phyloP scores from a whole-genome alignment of 2,797 vertebrate species.

The Vipera latastei region DNA sequence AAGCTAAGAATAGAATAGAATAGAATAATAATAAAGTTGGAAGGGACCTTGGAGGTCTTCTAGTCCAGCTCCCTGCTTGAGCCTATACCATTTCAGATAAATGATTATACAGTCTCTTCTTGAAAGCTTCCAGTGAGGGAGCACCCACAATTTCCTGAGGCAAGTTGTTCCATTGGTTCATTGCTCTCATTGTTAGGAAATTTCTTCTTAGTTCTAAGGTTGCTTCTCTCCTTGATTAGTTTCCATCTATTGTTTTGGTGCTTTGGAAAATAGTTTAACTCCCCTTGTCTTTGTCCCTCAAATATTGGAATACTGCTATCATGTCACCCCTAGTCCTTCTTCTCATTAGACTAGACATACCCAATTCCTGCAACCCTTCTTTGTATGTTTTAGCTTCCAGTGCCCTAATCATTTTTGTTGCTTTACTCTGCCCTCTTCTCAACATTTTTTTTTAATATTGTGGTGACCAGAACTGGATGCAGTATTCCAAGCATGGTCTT shows the following conservation, averaged over 20 bases:
- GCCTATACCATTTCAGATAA: no score
- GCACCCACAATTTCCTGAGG: not conserved
- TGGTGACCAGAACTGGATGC: not conserved
- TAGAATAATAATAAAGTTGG: not conserved
- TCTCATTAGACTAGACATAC: not conserved
- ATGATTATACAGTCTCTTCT: not conserved
- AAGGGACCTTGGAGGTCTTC: not conserved
- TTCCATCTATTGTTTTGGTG: no score
- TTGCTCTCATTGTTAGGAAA: no score
- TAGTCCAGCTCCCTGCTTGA: not conserved
- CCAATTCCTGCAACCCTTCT: not conserved
- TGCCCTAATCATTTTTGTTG: not conserved
- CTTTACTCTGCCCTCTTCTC: not conserved
- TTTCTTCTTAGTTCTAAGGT: no score
- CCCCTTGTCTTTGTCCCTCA: not conserved
- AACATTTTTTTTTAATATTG: not conserved
- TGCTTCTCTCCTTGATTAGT: no score
- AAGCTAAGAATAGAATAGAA: not conserved
- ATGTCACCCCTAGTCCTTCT: not conserved
- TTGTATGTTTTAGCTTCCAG: not conserved
- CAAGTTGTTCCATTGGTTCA: no score
- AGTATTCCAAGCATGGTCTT: not conserved
- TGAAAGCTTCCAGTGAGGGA: not conserved
- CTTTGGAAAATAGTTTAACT: not conserved
- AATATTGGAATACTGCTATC: not conserved